Conservation (phyloP, 2,888 invertebrate genomes). For the Dryococelus australis region DNA sequence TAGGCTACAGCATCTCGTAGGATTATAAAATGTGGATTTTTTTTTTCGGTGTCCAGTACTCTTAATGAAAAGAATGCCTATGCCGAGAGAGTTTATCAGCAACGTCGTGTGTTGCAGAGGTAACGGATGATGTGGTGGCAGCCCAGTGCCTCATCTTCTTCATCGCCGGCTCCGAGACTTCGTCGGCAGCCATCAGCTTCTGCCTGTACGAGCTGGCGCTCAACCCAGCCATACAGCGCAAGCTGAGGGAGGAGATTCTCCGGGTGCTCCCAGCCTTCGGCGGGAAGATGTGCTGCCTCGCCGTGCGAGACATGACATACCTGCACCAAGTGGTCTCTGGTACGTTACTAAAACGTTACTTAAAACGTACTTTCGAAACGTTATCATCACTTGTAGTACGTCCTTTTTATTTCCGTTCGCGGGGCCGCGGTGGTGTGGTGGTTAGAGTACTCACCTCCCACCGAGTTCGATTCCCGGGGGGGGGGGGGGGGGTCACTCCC, state of each 20-base stretch:
- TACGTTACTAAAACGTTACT: conserved; percentile 49
- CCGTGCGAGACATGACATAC: conserved; percentile 64
- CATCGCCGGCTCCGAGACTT: conserved; percentile 71
- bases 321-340: conserved; percentile 65
- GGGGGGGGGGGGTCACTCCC: no score
- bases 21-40: no score
- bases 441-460: no score
- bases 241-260: conserved; percentile 61
- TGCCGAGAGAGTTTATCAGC: no score
- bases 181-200: conserved; percentile 67
- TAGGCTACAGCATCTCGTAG: no score
- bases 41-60: no score
- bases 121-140: conserved; percentile 52
- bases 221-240: conserved; percentile 62
- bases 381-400: no score
- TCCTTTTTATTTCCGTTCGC: no score
- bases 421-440: no score
- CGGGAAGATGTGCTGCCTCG: conserved; percentile 63
- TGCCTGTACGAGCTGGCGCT: conserved; percentile 63
- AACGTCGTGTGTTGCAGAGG: not conserved
- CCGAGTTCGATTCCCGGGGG: no score
- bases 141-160: conserved; percentile 67
- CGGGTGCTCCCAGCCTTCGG: conserved; percentile 58
- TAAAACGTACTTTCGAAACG: no score
- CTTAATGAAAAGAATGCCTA: no score